A percentile compares a stretch with the other conserved stretches of the same genome.
These are phyloP conservation scores for Trochalopteron elliotii DNA, from an alignment of 2,113 vertebrate genomes.

Conservation along the genomic window DNA sequence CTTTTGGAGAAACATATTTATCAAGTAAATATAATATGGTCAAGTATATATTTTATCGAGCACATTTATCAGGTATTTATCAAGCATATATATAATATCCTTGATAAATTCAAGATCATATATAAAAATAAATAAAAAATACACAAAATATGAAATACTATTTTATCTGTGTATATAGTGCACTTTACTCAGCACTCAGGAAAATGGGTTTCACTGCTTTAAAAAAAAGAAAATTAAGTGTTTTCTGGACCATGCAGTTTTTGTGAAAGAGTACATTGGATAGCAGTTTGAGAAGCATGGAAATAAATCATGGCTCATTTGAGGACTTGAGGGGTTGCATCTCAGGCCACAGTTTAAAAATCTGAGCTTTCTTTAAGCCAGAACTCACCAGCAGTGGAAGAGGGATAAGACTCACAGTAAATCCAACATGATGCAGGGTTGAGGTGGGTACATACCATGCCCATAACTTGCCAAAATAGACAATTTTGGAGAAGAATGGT, in stretches of 20 bases:
- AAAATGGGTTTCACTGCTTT: not conserved
- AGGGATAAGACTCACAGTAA: not conserved
- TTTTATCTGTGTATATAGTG: not conserved
- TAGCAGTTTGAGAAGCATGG: not conserved
- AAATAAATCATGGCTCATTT: not conserved
- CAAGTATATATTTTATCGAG: not conserved
- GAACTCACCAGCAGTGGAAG: not conserved
- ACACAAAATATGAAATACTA: not conserved
- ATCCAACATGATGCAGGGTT: not conserved
- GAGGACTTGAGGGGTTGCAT: not conserved
- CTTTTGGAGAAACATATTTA: not conserved
- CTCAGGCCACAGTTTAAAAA: not conserved
- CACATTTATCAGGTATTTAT: not conserved
- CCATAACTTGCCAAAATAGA: not conserved
- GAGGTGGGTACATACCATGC: fast-evolving
- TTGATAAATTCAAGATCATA: not conserved
- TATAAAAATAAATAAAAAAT: not conserved
- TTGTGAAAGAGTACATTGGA: not conserved
- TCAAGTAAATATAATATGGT: not conserved
- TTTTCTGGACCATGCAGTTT: not conserved
- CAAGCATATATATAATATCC: not conserved
- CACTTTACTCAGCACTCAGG: not conserved
- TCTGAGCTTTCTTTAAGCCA: not conserved
- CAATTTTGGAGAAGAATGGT: not conserved
- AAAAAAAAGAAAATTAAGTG: not conserved